Conservation (phyloP, 2,888 invertebrate species). For the Cryptops parisi region DNA sequence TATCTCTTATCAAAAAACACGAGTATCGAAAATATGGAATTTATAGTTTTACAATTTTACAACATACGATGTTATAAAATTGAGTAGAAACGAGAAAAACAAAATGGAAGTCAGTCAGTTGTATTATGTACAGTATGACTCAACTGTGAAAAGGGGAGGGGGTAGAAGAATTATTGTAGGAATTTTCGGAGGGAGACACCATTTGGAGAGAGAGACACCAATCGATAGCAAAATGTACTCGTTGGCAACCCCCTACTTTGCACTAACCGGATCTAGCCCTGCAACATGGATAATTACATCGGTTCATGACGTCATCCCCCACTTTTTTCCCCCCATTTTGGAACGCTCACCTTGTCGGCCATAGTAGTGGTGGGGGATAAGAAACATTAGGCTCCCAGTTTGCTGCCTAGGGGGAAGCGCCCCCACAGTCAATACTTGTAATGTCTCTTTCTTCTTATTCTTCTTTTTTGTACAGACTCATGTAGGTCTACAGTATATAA, state of each 20-base stretch:
- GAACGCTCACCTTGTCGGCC: neutral
- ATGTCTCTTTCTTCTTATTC: neutral
- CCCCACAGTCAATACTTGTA: neutral
- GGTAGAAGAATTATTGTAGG: neutral
- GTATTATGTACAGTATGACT: neutral
- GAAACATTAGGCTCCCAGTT: neutral
- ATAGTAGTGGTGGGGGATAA: too few relatives aligned
- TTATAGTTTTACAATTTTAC: too few relatives aligned
- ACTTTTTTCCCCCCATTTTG: neutral
- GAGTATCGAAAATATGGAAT: too few relatives aligned
- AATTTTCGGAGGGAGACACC: conserved; percentile 5
- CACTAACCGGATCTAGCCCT: conserved; percentile 14
- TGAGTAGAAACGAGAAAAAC: too few relatives aligned
- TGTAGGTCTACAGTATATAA: too few relatives aligned
- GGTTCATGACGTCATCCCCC: conserved; percentile 9
- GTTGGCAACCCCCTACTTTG: conserved; percentile 4
- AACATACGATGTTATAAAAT: too few relatives aligned
- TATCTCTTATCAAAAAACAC: too few relatives aligned
- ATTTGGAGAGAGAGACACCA: neutral
- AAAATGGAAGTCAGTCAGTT: too few relatives aligned
- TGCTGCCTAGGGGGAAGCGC: neutral
- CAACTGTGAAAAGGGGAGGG: neutral
- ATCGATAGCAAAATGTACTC: conserved; percentile 9
- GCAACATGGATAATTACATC: conserved; percentile 8
- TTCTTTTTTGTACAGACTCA: neutral